Base-by-base conservation (phyloP, 1,140 invertebrate species). In the Cepaea nemoralis region DNA sequence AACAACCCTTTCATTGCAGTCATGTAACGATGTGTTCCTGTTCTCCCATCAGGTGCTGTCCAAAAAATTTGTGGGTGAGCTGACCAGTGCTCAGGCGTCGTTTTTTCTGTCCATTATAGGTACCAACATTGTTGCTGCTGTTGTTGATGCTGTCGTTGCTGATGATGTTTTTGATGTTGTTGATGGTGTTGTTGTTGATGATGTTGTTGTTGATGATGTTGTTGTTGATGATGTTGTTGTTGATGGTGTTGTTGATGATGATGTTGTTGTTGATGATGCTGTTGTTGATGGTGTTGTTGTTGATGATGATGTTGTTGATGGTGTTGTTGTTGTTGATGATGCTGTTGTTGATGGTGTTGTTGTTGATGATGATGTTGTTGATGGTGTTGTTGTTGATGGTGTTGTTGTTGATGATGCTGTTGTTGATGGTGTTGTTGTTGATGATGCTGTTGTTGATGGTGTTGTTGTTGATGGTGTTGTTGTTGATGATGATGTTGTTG, bases 41-140 rank as follows among this genome's bases (percentile, higher is more conserved):
- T 63, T 31, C 33, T 16, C 31, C 79, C 83, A 83, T 6, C 87
- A 96, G 95, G 96, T 97, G 77, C 93, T 97, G 83, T 97, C 97
- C 91, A 95, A 96, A 88, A 96, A 97, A 92, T 94, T 97, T 76
- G 95, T 97, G 91, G 96, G 96, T n/a, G 96, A 97, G 85, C 95
- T 96, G 63, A 96, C 94, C 67, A 95, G 95, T 83, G 96, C 95
- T 24, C 96, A 97, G 73, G 67, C 82, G 0, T 84, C 85, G 2
- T 71, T 86, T 22, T 85, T 86, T 63, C n/a, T 83, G 19, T 77
- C 77, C 55, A 27, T 85, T n/a, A 59, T 83, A 66, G 84, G 85
- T 86, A 85, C 55, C 69, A 16, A 63, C 16, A 3, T 55, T 22
- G 50, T 63, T 63, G 16, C 33, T 63, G 1, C 10, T 27, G 27